Evolutionary conservation across 2,113 vertebrate genomes (phyloP).

Genomic region (Solea senegalensis): DNA sequence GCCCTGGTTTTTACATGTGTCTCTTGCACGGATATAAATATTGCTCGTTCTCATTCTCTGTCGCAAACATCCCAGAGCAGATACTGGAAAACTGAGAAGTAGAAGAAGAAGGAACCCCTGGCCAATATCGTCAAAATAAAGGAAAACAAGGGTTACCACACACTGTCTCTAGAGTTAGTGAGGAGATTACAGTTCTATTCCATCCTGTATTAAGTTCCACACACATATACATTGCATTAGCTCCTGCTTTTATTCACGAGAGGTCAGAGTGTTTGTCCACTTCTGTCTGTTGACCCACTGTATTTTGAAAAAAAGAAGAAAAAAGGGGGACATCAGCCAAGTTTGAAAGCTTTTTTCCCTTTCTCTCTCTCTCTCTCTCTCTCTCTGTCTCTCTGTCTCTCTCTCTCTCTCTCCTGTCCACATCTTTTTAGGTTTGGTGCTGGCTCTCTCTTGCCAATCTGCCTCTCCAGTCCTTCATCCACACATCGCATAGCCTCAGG

Average conservation of each 20-base stretch:
- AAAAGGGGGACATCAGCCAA: neutral
- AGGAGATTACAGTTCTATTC: neutral
- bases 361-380: too few relatives aligned
- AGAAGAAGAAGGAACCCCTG: neutral
- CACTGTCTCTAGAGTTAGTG: neutral
- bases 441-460: constrained; percentile 35
- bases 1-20: too few relatives aligned
- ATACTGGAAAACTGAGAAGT: neutral
- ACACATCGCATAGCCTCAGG: constrained; percentile 52
- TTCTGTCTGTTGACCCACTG: neutral
- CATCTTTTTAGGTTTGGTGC: constrained; percentile 8
- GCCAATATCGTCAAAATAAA: constrained; percentile 17
- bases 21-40: neutral
- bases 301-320: neutral
- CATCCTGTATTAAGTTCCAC: neutral
- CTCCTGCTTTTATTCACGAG: neutral
- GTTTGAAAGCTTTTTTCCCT: constrained; percentile 1
- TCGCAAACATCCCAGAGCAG: neutral
- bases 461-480: constrained; percentile 51
- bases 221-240: neutral
- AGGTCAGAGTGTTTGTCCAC: neutral
- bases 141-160: neutral
- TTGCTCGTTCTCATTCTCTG: neutral
- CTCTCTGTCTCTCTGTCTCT: too few relatives aligned
- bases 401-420: neutral